phyloP scores from a whole-genome alignment of 2,888 invertebrate species.

The Plagiodera versicolora region DNA sequence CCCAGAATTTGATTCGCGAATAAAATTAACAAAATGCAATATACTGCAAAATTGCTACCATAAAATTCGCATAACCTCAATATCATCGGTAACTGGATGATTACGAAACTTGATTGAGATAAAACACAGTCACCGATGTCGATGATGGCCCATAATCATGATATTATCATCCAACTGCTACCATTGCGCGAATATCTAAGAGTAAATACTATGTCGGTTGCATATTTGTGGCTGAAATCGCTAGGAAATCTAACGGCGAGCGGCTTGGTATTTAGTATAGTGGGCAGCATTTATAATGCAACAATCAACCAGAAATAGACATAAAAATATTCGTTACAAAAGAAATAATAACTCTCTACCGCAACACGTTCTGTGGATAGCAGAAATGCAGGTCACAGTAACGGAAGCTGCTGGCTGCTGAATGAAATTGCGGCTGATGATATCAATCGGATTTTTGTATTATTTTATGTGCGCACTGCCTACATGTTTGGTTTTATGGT shows the following conservation, averaged over 20 bases:
- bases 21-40: too few relatives aligned
- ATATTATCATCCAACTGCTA: background rate
- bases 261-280: constrained; percentile 9
- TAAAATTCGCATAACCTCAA: background rate
- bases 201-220: constrained; percentile 14
- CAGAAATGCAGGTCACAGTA: constrained; percentile 38
- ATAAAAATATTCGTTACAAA: constrained; percentile 30
- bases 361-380: constrained; percentile 39
- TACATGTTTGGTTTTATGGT: constrained; percentile 16
- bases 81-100: background rate
- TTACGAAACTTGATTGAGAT: background rate
- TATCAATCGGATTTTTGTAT: constrained; percentile 36
- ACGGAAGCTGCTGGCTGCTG: constrained; percentile 33
- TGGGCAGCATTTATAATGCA: constrained; percentile 28
- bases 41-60: too few relatives aligned
- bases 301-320: constrained; percentile 27
- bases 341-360: constrained; percentile 34
- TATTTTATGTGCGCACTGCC: constrained; percentile 30
- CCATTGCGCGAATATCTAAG: background rate
- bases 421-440: constrained; percentile 35
- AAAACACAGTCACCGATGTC: background rate
- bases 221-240: constrained; percentile 29
- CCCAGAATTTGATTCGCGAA: too few relatives aligned
- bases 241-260: constrained; percentile 25
- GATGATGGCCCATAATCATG: background rate